Evolutionary conservation across 2,888 invertebrate genomes (phyloP), one percentile per base, ranked within the genome.

Genomic region (Hydroisotoma schaefferi): DNA sequence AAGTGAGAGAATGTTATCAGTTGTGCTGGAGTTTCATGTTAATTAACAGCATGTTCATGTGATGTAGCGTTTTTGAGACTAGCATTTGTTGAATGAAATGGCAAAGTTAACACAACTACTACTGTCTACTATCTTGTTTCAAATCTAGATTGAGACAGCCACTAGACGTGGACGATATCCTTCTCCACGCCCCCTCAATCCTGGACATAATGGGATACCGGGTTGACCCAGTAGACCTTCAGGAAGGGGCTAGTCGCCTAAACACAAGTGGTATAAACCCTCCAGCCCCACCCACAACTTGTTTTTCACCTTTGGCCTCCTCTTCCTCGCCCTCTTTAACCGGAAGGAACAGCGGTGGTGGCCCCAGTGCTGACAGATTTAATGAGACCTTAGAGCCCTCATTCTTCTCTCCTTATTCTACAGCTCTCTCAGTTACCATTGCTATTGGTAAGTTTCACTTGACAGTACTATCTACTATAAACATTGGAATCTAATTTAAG

Each of bases 361-460:
- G 6, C 10, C 12, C 15, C 4, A 28, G 49, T 25, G 25, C 37
- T 52, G 37, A 28, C 37, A 59, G 23, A 6, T 28, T 49, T 27
- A 49, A 55, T 52, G 57, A 55, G 52, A 52, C 55, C 10, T 40
- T 68, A 54, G 69, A 67, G 29, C 61, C 66, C 29, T 65, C 72
- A 29, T 68, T 68, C 56, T 92, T 91, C 74, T 90, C 91, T 1
- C 90, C 90, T 0, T 94, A 94, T 74, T 90, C 90, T 0, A 92
- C 93, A 2, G 93, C 93, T 5, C 79, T 94, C 12, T 91, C 91
- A 77, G 90, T 93, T 0, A 94, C 93, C 20, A 92, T 97, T 73
- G 94, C 94, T 53, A 63, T 65, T 26, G 67, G 67, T 67, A 66
- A 57, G 64, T 6, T 15, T n/a, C n/a, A n/a, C n/a, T n/a, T n/a